Percentiles rank a stretch among this genome's conserved stretches.
These are phyloP conservation scores for Stenichneumon culpator DNA, from an alignment of 2,888 invertebrate genomes.

Conservation along the genomic window DNA sequence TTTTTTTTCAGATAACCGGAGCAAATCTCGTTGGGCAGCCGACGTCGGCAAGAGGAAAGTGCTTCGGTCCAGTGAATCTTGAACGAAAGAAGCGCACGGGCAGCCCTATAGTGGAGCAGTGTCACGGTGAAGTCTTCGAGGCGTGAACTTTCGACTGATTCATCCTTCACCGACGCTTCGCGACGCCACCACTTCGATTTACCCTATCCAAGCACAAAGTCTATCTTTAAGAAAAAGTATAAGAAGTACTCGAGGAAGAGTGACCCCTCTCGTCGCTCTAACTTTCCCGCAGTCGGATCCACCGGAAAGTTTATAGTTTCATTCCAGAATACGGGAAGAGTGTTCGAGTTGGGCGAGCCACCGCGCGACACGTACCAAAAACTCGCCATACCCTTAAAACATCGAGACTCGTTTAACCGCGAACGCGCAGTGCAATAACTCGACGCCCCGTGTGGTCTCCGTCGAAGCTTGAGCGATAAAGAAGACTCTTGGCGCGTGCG, in stretches of 20 bases:
- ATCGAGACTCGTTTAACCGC: constrained; percentile 54
- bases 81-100: constrained; percentile 53
- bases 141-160: constrained; percentile 46
- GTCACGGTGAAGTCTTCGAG: constrained; percentile 48
- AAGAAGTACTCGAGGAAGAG: constrained; percentile 53
- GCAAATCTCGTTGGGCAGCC: constrained; percentile 48
- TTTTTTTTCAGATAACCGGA: constrained; percentile 54
- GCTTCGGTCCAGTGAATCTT: constrained; percentile 47
- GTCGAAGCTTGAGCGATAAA: constrained; percentile 19
- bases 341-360: constrained; percentile 39
- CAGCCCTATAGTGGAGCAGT: constrained; percentile 1
- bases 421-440: constrained; percentile 58
- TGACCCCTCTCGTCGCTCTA: constrained; percentile 60
- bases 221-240: constrained; percentile 33
- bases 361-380: constrained; percentile 51
- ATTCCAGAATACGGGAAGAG: constrained; percentile 40
- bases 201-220: constrained; percentile 30
- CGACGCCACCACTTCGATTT: constrained; percentile 29
- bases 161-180: constrained; percentile 34
- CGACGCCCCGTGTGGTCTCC: constrained; percentile 19
- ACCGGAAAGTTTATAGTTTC: constrained; percentile 59
- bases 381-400: constrained; percentile 56
- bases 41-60: constrained; percentile 20
- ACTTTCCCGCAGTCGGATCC: constrained; percentile 43
- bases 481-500: constrained; percentile 19